Percentiles rank a stretch among this genome's conserved stretches.
Conservation (phyloP, 30 jellyfish, hydroid and myxozoan genomes). For the Aurelia aurita complex sp. Pacific region DNA sequence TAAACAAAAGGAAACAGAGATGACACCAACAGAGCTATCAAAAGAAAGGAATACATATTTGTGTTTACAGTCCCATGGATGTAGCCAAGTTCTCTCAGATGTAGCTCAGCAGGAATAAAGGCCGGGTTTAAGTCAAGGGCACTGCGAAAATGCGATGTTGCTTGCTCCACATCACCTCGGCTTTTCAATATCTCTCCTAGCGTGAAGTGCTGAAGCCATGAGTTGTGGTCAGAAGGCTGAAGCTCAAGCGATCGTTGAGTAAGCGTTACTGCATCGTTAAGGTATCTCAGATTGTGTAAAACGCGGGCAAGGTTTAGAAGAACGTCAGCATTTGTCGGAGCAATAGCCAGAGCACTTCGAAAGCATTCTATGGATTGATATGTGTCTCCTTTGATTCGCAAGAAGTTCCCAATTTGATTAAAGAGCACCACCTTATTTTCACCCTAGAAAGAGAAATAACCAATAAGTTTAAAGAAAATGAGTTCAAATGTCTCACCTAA, state of each 20-base stretch:
- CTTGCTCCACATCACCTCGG: conserved; percentile 80
- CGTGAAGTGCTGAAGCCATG: conserved; percentile 96
- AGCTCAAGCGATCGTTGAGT: conserved; percentile 81
- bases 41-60: conserved; percentile 24
- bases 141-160: conserved; percentile 71
- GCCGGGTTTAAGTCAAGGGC: conserved; percentile 90
- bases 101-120: conserved; percentile 83
- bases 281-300: conserved; percentile 72
- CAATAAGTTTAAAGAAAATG: no score
- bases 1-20: conserved; percentile 70
- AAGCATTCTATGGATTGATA: conserved; percentile 94
- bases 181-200: conserved; percentile 80
- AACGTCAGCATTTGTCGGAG: conserved; percentile 83
- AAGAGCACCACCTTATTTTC: conserved; percentile 85
- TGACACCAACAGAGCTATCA: conserved; percentile 46
- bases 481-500: no score
- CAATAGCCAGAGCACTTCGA: conserved; percentile 82
- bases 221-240: conserved; percentile 74
- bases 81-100: conserved; percentile 74
- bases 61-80: conserved; percentile 54
- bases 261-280: conserved; percentile 81
- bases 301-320: conserved; percentile 91
- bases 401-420: conserved; percentile 89
- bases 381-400: conserved; percentile 91
- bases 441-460: conserved; percentile 51